Conservation (phyloP, 2,113 vertebrate species). For the Trematocara stigmaticum region DNA sequence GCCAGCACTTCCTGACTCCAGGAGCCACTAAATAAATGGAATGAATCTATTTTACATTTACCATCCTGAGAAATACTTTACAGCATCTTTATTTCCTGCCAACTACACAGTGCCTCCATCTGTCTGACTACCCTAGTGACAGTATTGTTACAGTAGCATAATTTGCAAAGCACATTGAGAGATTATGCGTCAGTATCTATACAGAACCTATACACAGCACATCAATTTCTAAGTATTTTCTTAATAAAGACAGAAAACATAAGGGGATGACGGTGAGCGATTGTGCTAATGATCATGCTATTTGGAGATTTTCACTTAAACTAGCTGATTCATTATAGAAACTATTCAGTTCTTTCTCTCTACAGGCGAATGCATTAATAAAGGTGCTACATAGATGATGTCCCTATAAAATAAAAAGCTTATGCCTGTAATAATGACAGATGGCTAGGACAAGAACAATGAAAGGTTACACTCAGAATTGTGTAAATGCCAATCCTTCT, state of each 20-base stretch:
- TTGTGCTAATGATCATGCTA: background rate
- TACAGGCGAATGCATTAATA: background rate
- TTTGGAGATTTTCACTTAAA: background rate
- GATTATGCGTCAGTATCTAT: background rate
- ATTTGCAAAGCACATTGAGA: background rate
- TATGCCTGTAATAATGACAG: background rate
- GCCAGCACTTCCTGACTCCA: background rate
- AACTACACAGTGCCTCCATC: background rate
- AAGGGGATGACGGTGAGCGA: background rate
- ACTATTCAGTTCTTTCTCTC: background rate
- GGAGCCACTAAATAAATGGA: background rate
- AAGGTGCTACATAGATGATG: background rate
- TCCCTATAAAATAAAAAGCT: background rate
- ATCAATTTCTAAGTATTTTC: background rate
- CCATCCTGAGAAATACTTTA: background rate
- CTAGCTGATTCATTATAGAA: background rate
- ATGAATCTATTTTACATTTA: background rate
- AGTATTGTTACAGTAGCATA: background rate
- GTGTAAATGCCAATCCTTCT: background rate
- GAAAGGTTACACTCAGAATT: background rate
- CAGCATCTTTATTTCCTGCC: background rate
- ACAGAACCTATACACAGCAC: background rate
- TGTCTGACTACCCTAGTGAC: background rate
- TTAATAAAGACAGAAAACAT: background rate
- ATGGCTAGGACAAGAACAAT: background rate